These are phyloP conservation scores for Drosophila tripunctata DNA, from an alignment of 2,888 invertebrate genomes.

Conservation along the genomic window DNA sequence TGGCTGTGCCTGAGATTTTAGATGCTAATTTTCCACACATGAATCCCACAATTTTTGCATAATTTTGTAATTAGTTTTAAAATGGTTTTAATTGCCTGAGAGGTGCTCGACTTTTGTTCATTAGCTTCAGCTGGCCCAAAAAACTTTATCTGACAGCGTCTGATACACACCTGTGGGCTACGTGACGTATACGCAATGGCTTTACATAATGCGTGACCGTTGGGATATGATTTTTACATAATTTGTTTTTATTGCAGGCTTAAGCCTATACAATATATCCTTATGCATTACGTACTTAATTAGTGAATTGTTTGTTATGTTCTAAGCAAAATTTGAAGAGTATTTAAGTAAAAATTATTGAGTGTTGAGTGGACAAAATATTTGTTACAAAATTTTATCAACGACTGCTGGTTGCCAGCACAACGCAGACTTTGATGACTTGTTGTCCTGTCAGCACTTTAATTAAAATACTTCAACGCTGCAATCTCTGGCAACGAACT, in stretches of 20 bases:
- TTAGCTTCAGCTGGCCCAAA: slow-evolving; percentile 12
- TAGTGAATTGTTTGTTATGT: background rate
- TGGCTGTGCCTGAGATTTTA: slow-evolving; percentile 22
- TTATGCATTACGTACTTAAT: background rate
- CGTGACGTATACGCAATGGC: slow-evolving; percentile 43
- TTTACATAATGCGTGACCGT: slow-evolving; percentile 34
- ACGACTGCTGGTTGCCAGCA: slow-evolving; percentile 20
- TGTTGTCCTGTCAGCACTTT: slow-evolving; percentile 46
- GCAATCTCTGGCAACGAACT: slow-evolving; percentile 44
- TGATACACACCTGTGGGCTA: slow-evolving; percentile 34
- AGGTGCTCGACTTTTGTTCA: slow-evolving; percentile 27
- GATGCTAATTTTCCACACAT: slow-evolving; percentile 24
- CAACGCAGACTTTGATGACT: slow-evolving; percentile 32
- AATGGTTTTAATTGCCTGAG: slow-evolving; percentile 56
- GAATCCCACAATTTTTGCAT: slow-evolving; percentile 57
- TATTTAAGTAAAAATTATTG: too few relatives aligned
- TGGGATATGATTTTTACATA: slow-evolving; percentile 8
- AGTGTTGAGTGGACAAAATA: too few relatives aligned
- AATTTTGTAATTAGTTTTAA: slow-evolving; percentile 69
- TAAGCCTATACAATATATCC: background rate
- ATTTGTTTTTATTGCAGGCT: background rate
- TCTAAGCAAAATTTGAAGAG: too few relatives aligned
- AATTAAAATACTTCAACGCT: slow-evolving; percentile 67
- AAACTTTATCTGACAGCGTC: slow-evolving; percentile 48
- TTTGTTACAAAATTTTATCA: background rate